phyloP scores from a whole-genome alignment of 2,888 invertebrate species.

The Heliconius charithonia region DNA sequence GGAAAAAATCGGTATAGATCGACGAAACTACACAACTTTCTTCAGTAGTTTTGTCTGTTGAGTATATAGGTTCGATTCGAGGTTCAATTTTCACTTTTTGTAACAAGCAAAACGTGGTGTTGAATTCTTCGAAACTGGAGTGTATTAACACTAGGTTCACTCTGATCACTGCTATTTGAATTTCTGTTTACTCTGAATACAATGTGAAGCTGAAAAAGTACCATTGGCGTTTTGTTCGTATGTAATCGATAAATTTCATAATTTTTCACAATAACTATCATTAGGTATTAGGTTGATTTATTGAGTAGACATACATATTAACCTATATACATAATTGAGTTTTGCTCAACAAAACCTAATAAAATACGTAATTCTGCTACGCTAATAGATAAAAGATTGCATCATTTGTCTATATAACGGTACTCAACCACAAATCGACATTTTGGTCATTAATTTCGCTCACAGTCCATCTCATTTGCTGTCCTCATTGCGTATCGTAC shows the following conservation, averaged over 20 bases:
- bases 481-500: conserved; percentile 25
- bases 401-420: neutral
- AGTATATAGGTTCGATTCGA: neutral
- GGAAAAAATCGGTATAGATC: neutral
- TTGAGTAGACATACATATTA: no score
- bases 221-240: no score
- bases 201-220: no score
- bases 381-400: neutral
- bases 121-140: neutral
- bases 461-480: conserved; percentile 11
- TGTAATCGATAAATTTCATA: no score
- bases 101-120: neutral
- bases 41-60: neutral
- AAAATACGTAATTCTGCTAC: no score
- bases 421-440: neutral
- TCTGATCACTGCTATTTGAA: neutral
- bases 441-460: conserved; percentile 11
- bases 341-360: no score
- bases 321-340: no score
- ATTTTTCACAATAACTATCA: no score
- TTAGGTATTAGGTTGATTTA: no score
- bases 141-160: neutral
- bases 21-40: neutral
- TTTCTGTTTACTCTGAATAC: no score
- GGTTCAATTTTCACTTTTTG: neutral